Evolutionary conservation across 1,140 invertebrate genomes (phyloP), one percentile per base, ranked within the genome.

Genomic region (Oreohelix idahoensis): DNA sequence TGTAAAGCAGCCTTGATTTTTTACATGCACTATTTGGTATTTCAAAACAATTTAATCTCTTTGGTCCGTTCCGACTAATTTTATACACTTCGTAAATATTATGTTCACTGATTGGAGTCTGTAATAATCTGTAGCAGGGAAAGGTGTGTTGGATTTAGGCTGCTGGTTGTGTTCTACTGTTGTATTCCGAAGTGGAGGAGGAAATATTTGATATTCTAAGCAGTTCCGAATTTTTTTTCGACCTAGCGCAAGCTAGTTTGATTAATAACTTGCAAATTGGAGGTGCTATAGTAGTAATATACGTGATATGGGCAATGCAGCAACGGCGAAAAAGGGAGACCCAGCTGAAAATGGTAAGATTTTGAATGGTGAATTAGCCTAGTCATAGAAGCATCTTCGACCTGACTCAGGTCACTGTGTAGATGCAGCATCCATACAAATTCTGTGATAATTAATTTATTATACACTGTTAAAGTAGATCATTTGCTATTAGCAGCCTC

Each of bases 321-420:
- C 97, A 93, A 97, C 97, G 58, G 91, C 93, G 93, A 98, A 98
- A 94, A 98, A 98, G 94, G 97, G 97, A 90, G 97, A 98, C 94
- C 96, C 97, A 89, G 97, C 97, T 89, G 97, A 98, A 94, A 98
- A 97, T 94, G 94, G 94, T 94, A 92, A 93, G 92, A 86, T 29
- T 66, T 32, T 29, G 20, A 29, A 66, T 29, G 17, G 32, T 45
- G 42, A 45, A 45, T n/a, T n/a, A n/a, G n/a, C n/a, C n/a, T n/a
- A n/a, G n/a, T n/a, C n/a, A n/a, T n/a, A n/a, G n/a, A n/a, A n/a
- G n/a, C n/a, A n/a, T n/a, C n/a, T n/a, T n/a, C n/a, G n/a, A n/a
- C n/a, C n/a, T n/a, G n/a, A n/a, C n/a, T n/a, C n/a, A n/a, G n/a
- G n/a, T n/a, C n/a, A n/a, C n/a, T n/a, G n/a, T n/a, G n/a, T n/a